Percentiles rank a stretch among this genome's conserved stretches.
These are phyloP conservation scores for Thrips palmi DNA, from an alignment of 1,140 invertebrate species.

Conservation along the genomic window DNA sequence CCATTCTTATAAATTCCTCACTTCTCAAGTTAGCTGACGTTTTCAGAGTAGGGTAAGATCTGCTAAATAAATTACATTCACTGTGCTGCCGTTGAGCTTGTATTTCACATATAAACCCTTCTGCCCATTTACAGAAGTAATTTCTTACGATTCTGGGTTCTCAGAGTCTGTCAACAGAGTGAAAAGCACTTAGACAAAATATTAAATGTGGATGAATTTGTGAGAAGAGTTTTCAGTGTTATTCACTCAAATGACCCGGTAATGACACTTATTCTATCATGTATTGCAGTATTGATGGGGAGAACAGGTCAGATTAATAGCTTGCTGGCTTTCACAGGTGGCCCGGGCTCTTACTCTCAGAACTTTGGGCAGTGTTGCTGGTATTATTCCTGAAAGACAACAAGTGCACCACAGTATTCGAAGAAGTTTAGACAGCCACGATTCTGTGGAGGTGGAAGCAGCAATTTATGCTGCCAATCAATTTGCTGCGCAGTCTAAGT, in stretches of 20 bases:
- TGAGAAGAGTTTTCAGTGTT: constrained; percentile 81
- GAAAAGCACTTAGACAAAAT: constrained; percentile 95
- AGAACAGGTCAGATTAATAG: neutral
- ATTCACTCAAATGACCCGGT: constrained; percentile 91
- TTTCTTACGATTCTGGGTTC: constrained; percentile 82
- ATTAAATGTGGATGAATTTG: constrained; percentile 88
- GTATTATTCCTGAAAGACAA: constrained; percentile 81
- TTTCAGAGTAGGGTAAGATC: constrained; percentile 62
- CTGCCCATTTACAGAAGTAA: constrained; percentile 41
- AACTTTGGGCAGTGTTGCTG: constrained; percentile 78
- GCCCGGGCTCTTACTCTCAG: constrained; percentile 77
- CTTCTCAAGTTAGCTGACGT: constrained; percentile 88
- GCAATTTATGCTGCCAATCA: constrained; percentile 86
- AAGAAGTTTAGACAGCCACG: constrained; percentile 80
- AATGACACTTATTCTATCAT: constrained; percentile 6
- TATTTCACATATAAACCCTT: constrained; percentile 8
- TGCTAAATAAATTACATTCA: neutral
- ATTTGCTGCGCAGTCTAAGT: constrained; percentile 85
- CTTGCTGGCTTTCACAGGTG: constrained; percentile 24
- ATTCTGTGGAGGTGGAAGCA: constrained; percentile 86
- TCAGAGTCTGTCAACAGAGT: constrained; percentile 84
- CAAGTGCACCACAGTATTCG: constrained; percentile 91
- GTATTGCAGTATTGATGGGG: neutral
- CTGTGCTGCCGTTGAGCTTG: neutral
- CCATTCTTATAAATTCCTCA: constrained; percentile 92